Evolutionary conservation across 2,797 vertebrate species (phyloP), one percentile per base, ranked within the genome.

Genomic region (Helicolenus hilgendorfi): DNA sequence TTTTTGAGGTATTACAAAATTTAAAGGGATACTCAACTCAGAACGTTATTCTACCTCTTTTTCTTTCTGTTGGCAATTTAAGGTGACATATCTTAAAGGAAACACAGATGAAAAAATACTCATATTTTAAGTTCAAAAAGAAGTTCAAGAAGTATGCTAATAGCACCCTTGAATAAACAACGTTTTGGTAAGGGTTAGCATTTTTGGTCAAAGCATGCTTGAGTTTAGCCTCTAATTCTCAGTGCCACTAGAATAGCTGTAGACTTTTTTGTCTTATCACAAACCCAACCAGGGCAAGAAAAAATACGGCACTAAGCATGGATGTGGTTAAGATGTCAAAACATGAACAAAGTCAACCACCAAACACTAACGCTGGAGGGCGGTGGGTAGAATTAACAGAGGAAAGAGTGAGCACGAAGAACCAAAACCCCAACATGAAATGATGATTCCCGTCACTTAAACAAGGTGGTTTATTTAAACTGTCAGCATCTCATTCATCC

Each of bases 381-480:
- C 2, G 36, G 15, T 33, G 24, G 35, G 31, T 49, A 31, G 38
- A 36, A 22, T 64, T 29, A 15, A 15, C 60, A 53, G 11, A 15
- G 55, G 31, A 41, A 38, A 53, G 36, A 58, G 3, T 1, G 9
- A 70, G 41, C 36, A 62, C 10, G n/a, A n/a, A 35, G 4, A 63
- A 45, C 3, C 22, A 5, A 77, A 33, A 36, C 22, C 14, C 14
- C 14, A 72, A 20, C 36, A 65, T 38, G 53, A 45, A 58, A 55
- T 60, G 26, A 77, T 27, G 20, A 68, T 18, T 67, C 22, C 24
- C 38, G n/a, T 87, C 71, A 53, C 24, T 82, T 38, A 82, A 81
- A 58, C 77, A 53, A 58, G 72, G 29, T 29, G 33, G 67, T 72
- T 67, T 27, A 63, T 72, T 83, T 35, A 64, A 81, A 72, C 60